Evolutionary conservation across 2,888 invertebrate species (phyloP).

Genomic region (Arctia plantaginis): DNA sequence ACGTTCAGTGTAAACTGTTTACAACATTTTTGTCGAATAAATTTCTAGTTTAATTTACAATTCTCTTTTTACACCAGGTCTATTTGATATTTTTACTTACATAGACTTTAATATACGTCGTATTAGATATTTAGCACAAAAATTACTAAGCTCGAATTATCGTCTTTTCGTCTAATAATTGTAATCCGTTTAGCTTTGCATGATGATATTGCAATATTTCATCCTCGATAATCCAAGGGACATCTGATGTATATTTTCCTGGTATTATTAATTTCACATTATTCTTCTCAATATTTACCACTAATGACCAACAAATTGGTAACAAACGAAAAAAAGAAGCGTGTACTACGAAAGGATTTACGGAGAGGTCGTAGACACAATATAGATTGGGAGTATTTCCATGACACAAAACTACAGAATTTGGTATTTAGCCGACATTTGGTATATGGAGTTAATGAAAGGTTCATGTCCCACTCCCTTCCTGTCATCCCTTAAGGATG

Average conservation of each 20-base stretch:
- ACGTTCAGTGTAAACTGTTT: constrained; percentile 8
- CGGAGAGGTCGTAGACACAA: too few relatives aligned
- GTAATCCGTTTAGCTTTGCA: neutral
- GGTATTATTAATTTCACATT: neutral
- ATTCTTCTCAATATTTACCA: neutral
- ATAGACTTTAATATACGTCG: neutral
- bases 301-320: neutral
- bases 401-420: neutral
- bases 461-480: neutral
- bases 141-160: neutral
- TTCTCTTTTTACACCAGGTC: constrained; percentile 20
- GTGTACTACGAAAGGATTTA: neutral
- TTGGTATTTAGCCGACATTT: neutral
- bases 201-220: neutral
- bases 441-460: neutral
- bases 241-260: neutral
- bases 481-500: neutral
- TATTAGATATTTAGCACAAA: neutral
- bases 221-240: neutral
- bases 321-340: neutral
- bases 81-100: constrained; percentile 13
- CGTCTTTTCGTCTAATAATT: neutral
- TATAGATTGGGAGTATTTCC: neutral
- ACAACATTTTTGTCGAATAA: constrained; percentile 19
- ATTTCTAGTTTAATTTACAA: constrained; percentile 22